A percentile compares a stretch with the other conserved stretches of the same genome.
Evolutionary conservation across 2,113 vertebrate species (phyloP).

Genomic region (Neotragus moschatus): DNA sequence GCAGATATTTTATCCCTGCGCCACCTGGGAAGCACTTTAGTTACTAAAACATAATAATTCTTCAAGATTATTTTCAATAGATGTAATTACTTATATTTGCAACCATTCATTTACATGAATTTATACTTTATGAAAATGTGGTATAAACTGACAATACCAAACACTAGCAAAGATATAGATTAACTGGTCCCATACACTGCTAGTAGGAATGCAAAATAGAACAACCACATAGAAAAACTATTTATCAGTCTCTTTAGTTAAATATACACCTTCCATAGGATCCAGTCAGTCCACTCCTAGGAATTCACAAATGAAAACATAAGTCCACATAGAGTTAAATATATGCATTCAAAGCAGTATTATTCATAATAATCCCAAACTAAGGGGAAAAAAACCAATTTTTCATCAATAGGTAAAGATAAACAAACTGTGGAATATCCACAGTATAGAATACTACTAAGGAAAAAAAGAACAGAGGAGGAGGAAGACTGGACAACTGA

Average conservation of each 20-base stretch:
- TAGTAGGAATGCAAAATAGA: neutral
- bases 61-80: neutral
- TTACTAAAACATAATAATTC: neutral
- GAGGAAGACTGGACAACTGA: neutral
- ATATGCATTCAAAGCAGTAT: neutral
- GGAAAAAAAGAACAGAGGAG: neutral
- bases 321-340: neutral
- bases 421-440: neutral
- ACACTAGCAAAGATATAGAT: neutral
- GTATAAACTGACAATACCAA: neutral
- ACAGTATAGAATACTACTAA: neutral
- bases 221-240: neutral
- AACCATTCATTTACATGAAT: neutral
- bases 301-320: neutral
- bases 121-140: neutral
- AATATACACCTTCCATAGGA: neutral
- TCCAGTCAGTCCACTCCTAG: neutral
- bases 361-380: neutral
- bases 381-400: neutral
- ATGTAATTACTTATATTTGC: neutral
- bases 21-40: neutral
- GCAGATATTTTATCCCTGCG: neutral
- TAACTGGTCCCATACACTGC: neutral
- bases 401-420: neutral
- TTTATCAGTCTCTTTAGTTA: neutral